Percentiles rank a stretch among this genome's conserved stretches.
Conservation (phyloP, 2,888 invertebrate genomes). For the Drosophila neotestacea region DNA sequence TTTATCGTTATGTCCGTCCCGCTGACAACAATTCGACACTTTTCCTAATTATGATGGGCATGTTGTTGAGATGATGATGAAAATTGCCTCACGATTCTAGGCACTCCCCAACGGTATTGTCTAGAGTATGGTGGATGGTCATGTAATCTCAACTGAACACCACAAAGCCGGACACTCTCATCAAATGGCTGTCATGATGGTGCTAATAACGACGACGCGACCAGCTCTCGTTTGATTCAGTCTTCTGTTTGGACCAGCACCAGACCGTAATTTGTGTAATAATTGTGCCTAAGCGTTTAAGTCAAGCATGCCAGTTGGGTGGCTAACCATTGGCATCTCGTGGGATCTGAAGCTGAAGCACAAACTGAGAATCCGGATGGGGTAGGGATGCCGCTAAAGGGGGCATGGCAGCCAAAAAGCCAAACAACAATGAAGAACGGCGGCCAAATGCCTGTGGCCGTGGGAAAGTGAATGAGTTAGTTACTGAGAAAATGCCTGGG, state of each 20-base stretch:
- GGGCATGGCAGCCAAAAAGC: conserved; percentile 39
- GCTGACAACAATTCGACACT: conserved; percentile 77
- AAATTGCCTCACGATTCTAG: conserved; percentile 51
- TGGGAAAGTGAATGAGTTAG: conserved; percentile 53
- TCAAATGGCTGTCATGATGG: conserved; percentile 67
- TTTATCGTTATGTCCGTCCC: conserved; percentile 46
- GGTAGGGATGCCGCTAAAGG: neutral
- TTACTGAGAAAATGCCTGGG: conserved; percentile 44
- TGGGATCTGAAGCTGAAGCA: conserved; percentile 47
- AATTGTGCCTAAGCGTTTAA: conserved; percentile 80
- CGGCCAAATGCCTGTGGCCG: conserved; percentile 49
- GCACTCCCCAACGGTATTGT: conserved; percentile 2
- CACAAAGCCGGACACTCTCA: conserved; percentile 62
- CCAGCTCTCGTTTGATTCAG: neutral
- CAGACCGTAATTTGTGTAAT: conserved; percentile 75
- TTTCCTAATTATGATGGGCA: conserved; percentile 80
- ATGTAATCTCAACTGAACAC: conserved; percentile 56
- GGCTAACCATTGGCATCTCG: conserved; percentile 67
- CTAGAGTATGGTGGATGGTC: conserved; percentile 33
- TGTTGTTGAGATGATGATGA: conserved; percentile 67
- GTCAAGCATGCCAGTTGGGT: conserved; percentile 70
- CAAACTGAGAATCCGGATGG: conserved; percentile 4
- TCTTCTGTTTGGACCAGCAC: neutral
- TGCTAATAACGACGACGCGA: conserved; percentile 62
- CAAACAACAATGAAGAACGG: conserved; percentile 54